These are phyloP conservation scores for Peromyscus aztecus DNA, from an alignment of 2,797 vertebrate genomes.

Conservation along the genomic window DNA sequence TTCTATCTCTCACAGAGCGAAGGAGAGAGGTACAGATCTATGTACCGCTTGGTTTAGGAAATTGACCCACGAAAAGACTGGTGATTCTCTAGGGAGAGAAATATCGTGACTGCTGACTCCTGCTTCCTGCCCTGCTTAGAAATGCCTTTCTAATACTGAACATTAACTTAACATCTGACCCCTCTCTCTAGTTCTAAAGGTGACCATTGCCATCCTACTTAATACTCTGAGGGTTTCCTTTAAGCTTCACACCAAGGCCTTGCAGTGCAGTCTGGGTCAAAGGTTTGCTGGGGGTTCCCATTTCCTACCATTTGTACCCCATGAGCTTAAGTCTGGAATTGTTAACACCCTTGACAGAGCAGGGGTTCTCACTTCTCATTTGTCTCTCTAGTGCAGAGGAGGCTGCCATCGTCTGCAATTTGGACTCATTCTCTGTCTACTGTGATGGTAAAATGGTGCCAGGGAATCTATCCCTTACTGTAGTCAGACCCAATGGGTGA, in stretches of 20 bases:
- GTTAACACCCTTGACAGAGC: neutral
- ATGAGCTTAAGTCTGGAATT: neutral
- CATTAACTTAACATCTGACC: no score
- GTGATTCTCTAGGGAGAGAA: neutral
- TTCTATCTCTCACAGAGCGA: neutral
- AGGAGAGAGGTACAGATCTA: neutral
- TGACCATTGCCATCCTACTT: neutral
- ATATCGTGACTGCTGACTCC: neutral
- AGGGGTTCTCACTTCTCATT: neutral
- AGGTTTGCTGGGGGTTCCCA: neutral
- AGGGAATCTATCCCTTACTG: neutral
- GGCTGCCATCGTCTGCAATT: neutral
- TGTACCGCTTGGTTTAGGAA: neutral
- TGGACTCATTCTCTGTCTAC: neutral
- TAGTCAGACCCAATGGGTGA: neutral
- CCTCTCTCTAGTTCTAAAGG: neutral
- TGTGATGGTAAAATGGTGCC: neutral
- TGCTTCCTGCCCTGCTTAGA: neutral
- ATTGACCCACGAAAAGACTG: neutral
- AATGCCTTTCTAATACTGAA: neutral
- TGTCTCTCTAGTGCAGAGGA: neutral
- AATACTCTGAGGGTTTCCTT: neutral
- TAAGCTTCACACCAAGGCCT: neutral
- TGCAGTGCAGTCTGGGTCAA: neutral
- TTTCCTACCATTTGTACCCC: neutral